Percentiles rank a stretch among this genome's conserved stretches.
Evolutionary conservation across 64 coral and sea anemone genomes (phyloP).

Genomic region (Anthopleura sola): DNA sequence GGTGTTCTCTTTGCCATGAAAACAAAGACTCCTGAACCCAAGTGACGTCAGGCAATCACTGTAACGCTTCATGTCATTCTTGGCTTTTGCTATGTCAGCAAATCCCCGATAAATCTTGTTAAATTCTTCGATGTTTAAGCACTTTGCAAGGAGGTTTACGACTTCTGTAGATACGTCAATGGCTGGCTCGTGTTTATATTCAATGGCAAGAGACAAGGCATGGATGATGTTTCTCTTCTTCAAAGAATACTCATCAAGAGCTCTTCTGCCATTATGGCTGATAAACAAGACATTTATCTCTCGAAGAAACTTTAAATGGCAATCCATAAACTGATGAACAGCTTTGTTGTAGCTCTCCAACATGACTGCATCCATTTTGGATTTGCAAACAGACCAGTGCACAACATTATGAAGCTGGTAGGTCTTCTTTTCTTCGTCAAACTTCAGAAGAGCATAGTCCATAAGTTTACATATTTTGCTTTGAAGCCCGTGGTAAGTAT

Average conservation of each 20-base stretch:
- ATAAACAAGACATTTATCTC: constrained; percentile 28
- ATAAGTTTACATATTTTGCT: background rate
- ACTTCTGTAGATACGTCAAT: constrained; percentile 60
- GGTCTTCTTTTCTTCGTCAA: background rate
- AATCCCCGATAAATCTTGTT: constrained; percentile 32
- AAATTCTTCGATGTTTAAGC: constrained; percentile 60
- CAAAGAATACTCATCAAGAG: constrained; percentile 1
- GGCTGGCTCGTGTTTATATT: constrained; percentile 9
- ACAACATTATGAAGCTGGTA: constrained; percentile 13
- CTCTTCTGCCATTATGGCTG: background rate
- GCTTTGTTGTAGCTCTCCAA: constrained; percentile 25
- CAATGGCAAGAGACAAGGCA: constrained; percentile 40
- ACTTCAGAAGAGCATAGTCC: constrained; percentile 5
- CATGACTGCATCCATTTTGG: background rate
- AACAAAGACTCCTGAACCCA: constrained; percentile 76
- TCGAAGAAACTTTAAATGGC: constrained; percentile 15
- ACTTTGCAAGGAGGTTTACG: constrained; percentile 77
- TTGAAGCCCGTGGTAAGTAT: background rate
- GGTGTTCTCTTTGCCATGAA: constrained; percentile 41
- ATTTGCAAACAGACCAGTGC: background rate
- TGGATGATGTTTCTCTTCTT: constrained; percentile 63
- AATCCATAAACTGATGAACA: constrained; percentile 16
- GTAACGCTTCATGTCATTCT: constrained; percentile 31
- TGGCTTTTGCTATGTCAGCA: background rate
- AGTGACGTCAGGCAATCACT: constrained; percentile 68